phyloP scores from a whole-genome alignment of 2,113 vertebrate genomes.

The Pelobates fuscus region DNA sequence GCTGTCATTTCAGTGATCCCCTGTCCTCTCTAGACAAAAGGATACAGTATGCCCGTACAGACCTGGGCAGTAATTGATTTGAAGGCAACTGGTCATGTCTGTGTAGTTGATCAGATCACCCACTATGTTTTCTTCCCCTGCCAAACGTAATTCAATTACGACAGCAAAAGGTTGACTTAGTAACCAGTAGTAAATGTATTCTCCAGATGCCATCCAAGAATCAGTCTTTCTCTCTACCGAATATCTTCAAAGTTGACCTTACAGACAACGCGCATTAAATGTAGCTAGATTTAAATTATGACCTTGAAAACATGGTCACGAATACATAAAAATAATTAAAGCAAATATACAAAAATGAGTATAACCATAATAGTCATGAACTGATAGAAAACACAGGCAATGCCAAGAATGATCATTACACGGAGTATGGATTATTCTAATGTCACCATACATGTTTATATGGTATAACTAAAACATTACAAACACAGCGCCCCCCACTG shows the following conservation, averaged over 20 bases:
- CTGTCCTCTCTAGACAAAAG: constrained; percentile 55
- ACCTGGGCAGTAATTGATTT: constrained; percentile 84
- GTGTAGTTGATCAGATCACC: constrained; percentile 66
- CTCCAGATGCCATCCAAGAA: constrained; percentile 75
- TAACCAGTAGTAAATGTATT: constrained; percentile 71
- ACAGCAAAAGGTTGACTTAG: constrained; percentile 85
- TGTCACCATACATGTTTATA: no score
- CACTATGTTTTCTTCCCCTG: constrained; percentile 78
- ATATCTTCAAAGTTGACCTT: constrained; percentile 11
- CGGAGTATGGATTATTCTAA: no score
- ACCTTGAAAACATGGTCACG: no score
- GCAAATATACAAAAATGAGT: no score
- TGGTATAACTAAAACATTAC: no score
- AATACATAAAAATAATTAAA: no score
- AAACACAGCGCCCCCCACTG: no score
- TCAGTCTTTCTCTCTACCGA: constrained; percentile 13
- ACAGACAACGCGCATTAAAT: no score
- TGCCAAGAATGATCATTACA: no score
- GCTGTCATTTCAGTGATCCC: constrained; percentile 75
- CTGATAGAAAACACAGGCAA: no score
- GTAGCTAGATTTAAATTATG: no score
- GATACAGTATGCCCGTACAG: constrained; percentile 70
- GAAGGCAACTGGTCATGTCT: constrained; percentile 70
- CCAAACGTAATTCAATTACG: constrained; percentile 95
- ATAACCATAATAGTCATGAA: no score